Evolutionary conservation across 1,140 invertebrate species (phyloP), one percentile per base, ranked within the genome.

Genomic region (Pseudomyrmex gracilis): DNA sequence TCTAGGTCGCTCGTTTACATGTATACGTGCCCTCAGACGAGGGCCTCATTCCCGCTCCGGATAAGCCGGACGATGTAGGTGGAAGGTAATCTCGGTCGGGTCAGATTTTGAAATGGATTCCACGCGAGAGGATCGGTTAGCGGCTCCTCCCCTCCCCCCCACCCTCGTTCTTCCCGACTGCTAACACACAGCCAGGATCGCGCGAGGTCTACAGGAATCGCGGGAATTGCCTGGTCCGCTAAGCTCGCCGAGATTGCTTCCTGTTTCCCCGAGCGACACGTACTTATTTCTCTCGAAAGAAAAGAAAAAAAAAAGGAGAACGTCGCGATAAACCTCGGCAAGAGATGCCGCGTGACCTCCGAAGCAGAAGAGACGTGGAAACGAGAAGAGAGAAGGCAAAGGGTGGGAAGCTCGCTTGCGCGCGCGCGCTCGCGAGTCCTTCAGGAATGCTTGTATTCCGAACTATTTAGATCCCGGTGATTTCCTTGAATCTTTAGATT

Each of bases 181-280:
- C 12, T 5, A 55, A 45, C 34, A 34, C 34, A 34, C 34, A 49
- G 45, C 20, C 63, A 55, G 20, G 10, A 17, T 66, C 51, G 20
- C 57, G 86, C 34, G 34, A 34, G 57, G 58, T 85, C 80, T 51
- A 66, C 84, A 34, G 84, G 63, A 86, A 86, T 88, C 70, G 78
- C 80, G 67, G 87, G 55, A 86, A 88, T 86, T 88, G 80, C 58
- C 74, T 55, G 78, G 78, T 24, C 85, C 84, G 68, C 83, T 91
- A 91, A 90, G 89, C 89, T 87, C 64, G 57, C 13, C 74, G 84
- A 91, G 87, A 90, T 91, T 91, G 90, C 87, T 90, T 90, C 68
- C 87, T 86, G 83, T 88, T 91, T 88, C 84, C 82, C 76, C 51
- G 34, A 77, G 77, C 83, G 85, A 90, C 85, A 86, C 80, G 84